These are phyloP conservation scores for Coleophora deauratella DNA, from an alignment of 2,888 invertebrate species.

Conservation along the genomic window DNA sequence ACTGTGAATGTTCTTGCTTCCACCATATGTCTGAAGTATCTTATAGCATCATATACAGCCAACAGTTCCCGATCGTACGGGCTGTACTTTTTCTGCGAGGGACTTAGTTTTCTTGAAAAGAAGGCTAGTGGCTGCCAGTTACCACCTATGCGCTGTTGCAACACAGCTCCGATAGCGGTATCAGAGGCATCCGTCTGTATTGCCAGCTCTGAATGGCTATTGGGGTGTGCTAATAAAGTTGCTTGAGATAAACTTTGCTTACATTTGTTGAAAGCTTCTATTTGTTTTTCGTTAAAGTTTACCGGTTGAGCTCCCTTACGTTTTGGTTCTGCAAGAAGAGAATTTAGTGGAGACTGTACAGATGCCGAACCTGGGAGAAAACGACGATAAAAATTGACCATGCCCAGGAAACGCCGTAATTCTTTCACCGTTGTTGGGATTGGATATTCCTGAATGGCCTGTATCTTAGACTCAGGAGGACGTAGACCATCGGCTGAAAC, in stretches of 20 bases:
- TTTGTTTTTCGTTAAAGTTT: too few relatives aligned
- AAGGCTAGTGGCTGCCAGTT: constrained; percentile 5
- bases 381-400: constrained; percentile 32
- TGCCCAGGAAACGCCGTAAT: constrained; percentile 25
- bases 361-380: constrained; percentile 20
- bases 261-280: not conserved
- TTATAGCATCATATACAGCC: constrained; percentile 27
- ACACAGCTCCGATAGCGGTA: constrained; percentile 26
- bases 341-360: constrained; percentile 1
- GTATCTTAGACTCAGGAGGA: constrained; percentile 17
- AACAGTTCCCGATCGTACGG: too few relatives aligned
- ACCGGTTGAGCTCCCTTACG: not conserved
- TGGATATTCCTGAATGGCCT: constrained; percentile 15
- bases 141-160: constrained; percentile 25
- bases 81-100: too few relatives aligned
- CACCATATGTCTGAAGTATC: constrained; percentile 4
- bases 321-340: not conserved
- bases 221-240: not conserved
- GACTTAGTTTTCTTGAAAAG: constrained; percentile 27
- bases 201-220: not conserved
- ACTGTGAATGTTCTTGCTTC: not conserved
- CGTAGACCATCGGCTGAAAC: not conserved
- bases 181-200: constrained; percentile 16
- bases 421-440: constrained; percentile 13
- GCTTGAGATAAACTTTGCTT: not conserved